phyloP scores from a whole-genome alignment of 2,797 vertebrate genomes.

The Muraenolepis orangiensis region DNA sequence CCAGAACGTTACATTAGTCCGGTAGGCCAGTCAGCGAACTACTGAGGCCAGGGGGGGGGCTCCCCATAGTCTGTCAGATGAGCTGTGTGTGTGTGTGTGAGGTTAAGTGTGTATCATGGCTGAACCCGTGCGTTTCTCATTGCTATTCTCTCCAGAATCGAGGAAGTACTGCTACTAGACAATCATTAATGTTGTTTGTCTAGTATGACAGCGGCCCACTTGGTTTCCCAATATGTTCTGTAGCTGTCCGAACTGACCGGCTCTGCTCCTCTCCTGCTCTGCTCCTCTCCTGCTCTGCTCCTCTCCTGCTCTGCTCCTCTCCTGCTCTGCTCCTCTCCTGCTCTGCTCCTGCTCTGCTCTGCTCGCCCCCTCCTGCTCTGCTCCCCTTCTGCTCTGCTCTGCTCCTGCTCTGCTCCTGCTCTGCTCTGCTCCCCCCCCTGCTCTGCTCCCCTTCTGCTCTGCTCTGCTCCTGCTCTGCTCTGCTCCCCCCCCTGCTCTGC shows the following conservation, averaged over 20 bases:
- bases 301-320: not conserved
- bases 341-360: not conserved
- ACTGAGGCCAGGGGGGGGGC: conserved; percentile 47
- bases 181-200: conserved; percentile 39
- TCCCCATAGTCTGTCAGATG: conserved; percentile 61
- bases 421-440: not conserved
- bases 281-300: too few relatives aligned
- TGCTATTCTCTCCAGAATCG: conserved; percentile 36
- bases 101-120: conserved; percentile 45
- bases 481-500: not conserved
- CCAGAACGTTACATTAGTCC: conserved; percentile 34
- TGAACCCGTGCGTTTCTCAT: conserved; percentile 38
- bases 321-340: too few relatives aligned
- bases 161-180: conserved; percentile 57
- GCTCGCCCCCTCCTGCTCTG: not conserved
- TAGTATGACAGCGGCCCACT: conserved; percentile 11
- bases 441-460: conserved; percentile 1
- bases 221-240: conserved; percentile 1
- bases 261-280: not conserved
- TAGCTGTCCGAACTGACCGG: too few relatives aligned
- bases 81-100: conserved; percentile 19
- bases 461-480: too few relatives aligned
- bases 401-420: not conserved
- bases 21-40: conserved; percentile 49
- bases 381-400: not conserved